phyloP scores from a whole-genome alignment of 2,888 invertebrate species.

The Lepidocyrtoides sp. region DNA sequence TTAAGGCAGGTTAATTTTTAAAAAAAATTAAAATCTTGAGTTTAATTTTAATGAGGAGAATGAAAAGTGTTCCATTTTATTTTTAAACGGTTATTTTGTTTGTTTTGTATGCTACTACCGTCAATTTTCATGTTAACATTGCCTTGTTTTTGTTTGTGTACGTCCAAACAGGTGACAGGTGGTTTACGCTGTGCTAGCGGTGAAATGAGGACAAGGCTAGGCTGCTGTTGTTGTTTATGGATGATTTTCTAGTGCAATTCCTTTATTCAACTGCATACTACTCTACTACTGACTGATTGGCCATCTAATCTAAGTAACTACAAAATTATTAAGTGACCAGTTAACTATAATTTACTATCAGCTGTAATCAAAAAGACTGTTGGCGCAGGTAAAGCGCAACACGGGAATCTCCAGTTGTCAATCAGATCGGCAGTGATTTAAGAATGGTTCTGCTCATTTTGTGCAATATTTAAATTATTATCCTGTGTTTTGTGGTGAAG shows the following conservation, averaged over 20 bases:
- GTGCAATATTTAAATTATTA: slow-evolving; percentile 35
- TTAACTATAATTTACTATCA: neutral
- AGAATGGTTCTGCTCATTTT: neutral
- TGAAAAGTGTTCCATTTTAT: no score
- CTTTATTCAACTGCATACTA: neutral
- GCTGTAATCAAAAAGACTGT: neutral
- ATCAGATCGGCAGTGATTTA: neutral
- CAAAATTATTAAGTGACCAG: neutral
- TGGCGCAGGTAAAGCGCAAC: neutral
- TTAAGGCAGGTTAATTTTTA: no score
- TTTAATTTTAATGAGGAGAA: no score
- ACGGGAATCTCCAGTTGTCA: neutral
- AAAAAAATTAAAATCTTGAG: no score
- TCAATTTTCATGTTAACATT: neutral
- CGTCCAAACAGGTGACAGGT: slow-evolving; percentile 44
- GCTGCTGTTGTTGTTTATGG: neutral
- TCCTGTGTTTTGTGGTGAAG: neutral
- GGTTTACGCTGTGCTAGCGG: neutral
- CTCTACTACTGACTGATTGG: neutral
- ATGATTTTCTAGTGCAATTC: neutral
- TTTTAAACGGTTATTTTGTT: no score
- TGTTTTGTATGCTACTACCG: no score
- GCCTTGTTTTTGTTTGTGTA: slow-evolving; percentile 47
- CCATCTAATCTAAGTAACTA: neutral
- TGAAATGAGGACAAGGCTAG: neutral